Conservation (phyloP, 2,113 vertebrate species). For the Pseudopodoces humilis region DNA sequence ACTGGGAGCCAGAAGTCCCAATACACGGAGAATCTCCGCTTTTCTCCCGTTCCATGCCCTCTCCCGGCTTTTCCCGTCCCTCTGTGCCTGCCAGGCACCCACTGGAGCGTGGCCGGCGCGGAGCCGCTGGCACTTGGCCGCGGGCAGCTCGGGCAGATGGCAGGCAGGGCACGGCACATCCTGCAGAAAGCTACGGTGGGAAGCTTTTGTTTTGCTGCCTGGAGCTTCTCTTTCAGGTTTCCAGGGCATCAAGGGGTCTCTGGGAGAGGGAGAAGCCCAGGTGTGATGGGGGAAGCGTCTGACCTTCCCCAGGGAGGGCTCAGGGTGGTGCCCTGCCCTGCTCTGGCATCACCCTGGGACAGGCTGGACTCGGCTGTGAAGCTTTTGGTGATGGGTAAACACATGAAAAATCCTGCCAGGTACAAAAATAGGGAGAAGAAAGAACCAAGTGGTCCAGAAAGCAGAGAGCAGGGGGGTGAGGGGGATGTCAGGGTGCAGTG, state of each 20-base stretch:
- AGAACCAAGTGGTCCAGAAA: background rate
- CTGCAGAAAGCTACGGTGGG: background rate
- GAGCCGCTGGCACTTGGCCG: background rate
- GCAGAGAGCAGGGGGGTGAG: background rate
- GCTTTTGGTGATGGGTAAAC: background rate
- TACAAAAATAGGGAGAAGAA: background rate
- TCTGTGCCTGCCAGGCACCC: background rate
- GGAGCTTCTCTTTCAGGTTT: conserved; percentile 18
- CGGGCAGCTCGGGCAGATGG: conserved; percentile 45
- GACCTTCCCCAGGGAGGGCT: background rate
- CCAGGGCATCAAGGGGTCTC: background rate
- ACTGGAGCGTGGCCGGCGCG: background rate
- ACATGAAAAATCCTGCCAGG: background rate
- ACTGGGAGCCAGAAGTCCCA: background rate
- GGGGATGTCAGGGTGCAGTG: background rate
- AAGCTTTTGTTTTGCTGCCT: conserved; percentile 25
- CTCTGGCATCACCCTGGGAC: rapidly evolving
- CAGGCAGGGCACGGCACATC: background rate
- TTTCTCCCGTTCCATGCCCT: rapidly evolving
- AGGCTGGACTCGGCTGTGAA: background rate
- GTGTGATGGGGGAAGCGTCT: background rate
- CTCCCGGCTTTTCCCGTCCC: background rate
- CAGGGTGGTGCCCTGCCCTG: background rate
- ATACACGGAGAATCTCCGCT: rapidly evolving
- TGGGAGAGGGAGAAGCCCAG: rapidly evolving